phyloP scores from a whole-genome alignment of 2,888 invertebrate species.

The Frankliniella fusca region DNA sequence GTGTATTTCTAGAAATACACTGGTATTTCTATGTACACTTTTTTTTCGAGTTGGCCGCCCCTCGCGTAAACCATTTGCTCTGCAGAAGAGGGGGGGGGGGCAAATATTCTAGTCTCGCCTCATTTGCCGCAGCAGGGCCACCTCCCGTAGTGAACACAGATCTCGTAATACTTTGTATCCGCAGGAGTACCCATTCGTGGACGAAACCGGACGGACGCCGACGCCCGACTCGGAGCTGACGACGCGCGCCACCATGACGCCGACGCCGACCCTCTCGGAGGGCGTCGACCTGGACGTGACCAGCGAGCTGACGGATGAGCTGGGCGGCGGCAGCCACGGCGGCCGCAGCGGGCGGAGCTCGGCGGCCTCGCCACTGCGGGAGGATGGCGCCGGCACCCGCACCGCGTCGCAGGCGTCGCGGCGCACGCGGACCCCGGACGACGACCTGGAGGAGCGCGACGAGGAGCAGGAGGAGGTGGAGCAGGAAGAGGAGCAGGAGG shows the following conservation, averaged over 20 bases:
- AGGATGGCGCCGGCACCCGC: too few species aligned
- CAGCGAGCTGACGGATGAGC: background rate
- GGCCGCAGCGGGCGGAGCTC: conserved; percentile 5
- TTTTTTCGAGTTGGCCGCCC: too few species aligned
- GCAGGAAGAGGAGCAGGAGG: conserved; percentile 32
- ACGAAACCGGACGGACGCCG: background rate
- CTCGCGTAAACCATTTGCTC: too few species aligned
- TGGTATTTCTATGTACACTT: too few species aligned
- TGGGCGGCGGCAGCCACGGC: background rate
- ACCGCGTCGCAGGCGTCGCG: conserved; percentile 17
- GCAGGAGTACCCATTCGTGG: conserved; percentile 10
- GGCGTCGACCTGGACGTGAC: background rate
- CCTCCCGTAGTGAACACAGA: too few species aligned
- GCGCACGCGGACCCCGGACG: background rate
- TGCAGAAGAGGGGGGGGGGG: too few species aligned
- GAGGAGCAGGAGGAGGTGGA: conserved; percentile 28
- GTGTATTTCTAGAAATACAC: too few species aligned
- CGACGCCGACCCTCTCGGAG: conserved; percentile 9
- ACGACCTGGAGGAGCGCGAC: background rate
- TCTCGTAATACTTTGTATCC: too few species aligned
- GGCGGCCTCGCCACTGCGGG: too few species aligned
- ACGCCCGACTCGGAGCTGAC: conserved; percentile 21
- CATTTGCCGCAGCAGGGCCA: too few species aligned
- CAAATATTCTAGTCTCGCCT: too few species aligned
- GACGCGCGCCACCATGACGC: conserved; percentile 24